Evolutionary conservation across 2,888 invertebrate species (phyloP).

Genomic region (Anthrax anthrax): DNA sequence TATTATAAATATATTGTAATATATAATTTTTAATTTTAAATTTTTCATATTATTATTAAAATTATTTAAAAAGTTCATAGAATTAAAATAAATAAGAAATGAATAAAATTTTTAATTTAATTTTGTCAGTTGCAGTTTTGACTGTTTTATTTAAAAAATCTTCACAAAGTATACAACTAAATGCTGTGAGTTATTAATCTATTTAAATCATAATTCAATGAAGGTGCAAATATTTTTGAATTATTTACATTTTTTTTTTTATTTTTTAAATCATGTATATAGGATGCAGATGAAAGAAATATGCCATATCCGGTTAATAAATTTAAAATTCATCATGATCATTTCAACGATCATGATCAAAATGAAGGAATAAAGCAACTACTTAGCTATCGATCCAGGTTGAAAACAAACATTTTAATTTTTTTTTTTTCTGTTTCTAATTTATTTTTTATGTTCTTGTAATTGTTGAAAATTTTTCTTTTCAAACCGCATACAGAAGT

Average conservation of each 20-base stretch:
- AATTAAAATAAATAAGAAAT: no score
- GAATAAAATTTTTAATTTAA: not conserved
- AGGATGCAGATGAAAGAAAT: not conserved
- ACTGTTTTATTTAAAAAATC: not conserved
- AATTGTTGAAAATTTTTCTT: no score
- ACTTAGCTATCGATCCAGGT: not conserved
- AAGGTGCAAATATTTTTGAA: not conserved
- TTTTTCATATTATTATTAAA: not conserved
- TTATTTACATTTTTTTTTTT: not conserved
- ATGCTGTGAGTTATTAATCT: not conserved
- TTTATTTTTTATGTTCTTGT: no score
- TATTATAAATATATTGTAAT: no score
- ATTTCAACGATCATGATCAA: not conserved
- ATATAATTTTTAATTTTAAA: no score
- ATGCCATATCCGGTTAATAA: not conserved
- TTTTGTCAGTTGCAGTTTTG: not conserved
- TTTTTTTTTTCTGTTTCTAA: not conserved
- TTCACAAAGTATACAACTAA: not conserved
- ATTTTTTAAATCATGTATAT: not conserved
- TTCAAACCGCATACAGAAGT: not conserved
- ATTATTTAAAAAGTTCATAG: not conserved
- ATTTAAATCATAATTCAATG: no score
- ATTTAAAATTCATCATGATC: not conserved
- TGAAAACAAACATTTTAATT: not conserved
- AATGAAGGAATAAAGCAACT: not conserved